Evolutionary conservation across 2,113 vertebrate genomes (phyloP), one percentile per base, ranked within the genome.

Genomic region (Salminus brasiliensis): DNA sequence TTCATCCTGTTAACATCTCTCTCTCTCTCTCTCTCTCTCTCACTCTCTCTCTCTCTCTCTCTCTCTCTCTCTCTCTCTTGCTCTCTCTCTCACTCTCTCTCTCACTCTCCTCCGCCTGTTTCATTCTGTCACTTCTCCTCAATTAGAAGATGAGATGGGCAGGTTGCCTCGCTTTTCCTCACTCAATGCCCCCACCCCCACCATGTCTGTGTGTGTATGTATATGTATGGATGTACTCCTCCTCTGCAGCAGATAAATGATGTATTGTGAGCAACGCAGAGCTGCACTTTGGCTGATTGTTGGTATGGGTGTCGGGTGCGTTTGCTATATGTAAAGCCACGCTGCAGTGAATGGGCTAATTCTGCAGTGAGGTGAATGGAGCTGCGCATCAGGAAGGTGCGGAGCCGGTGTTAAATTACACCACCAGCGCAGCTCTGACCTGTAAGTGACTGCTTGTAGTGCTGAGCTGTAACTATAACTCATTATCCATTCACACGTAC

Each of bases 1-100:
- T n/a, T n/a, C 9, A 9, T 9, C 36, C 9, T 43, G 3, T 43
- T 43, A 43, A 43, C 9, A 49, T 7, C 1, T 2, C 8, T 21
- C 30, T 72, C 18, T 75, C 49, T 60, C 59, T 78, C 75, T 77
- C 71, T 68, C 67, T 85, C 87, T 87, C 84, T 83, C 72, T 41
- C 52, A 78, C 84, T 74, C 82, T 80, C 43, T 62, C 8, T 23
- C 57, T 63, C 66, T 78, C 62, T 53, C 45, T 77, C 77, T 27
- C 27, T 29, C 1, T 25, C 27, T 32, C 29, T 66, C 25, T 49
- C 18, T 32, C 27, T 30, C 41, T 30, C 21, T 30, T 27, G 7
- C n/a, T 9, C 57, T 29, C 30, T 29, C 25, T 30, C 25, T 29
- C 5, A 21, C 21, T 23, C 23, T 23, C 1, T 23, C 52, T 10